Conservation (phyloP, 30 jellyfish, hydroid and myxozoan genomes). For the Morbakka virulenta region DNA sequence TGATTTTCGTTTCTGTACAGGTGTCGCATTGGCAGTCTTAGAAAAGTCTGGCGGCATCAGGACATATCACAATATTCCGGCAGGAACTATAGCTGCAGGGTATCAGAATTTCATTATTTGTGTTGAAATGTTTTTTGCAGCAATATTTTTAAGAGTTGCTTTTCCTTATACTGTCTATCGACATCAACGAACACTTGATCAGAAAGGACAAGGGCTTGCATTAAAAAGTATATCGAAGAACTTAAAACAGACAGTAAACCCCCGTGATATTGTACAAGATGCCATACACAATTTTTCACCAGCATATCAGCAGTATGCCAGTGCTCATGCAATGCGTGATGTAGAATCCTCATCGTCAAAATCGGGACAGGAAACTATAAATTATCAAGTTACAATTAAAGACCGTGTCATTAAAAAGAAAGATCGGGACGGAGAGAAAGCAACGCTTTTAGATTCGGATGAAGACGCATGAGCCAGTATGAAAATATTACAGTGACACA, state of each 20-base stretch:
- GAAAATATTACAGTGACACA: no score
- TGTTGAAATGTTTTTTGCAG: conserved; percentile 94
- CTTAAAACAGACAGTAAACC: conserved; percentile 84
- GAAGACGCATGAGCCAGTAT: conserved; percentile 37
- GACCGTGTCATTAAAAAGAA: conserved; percentile 32
- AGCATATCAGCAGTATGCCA: conserved; percentile 89
- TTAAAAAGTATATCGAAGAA: conserved; percentile 69
- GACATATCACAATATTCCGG: conserved; percentile 32
- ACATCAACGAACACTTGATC: conserved; percentile 61
- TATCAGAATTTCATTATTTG: conserved; percentile 89
- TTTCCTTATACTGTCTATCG: conserved; percentile 87
- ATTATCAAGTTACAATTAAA: conserved; percentile 80
- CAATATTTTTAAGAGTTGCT: conserved; percentile 76
- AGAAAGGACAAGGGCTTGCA: conserved; percentile 66
- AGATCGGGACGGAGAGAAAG: conserved; percentile 38
- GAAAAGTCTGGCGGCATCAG: conserved; percentile 81
- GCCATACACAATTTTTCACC: conserved; percentile 96
- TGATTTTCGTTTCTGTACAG: conserved; percentile 43
- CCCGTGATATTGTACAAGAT: conserved; percentile 88
- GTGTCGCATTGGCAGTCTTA: conserved; percentile 75
- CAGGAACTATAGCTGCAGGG: conserved; percentile 88
- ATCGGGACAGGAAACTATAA: conserved; percentile 59
- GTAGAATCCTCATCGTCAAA: conserved; percentile 45
- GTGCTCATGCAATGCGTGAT: conserved; percentile 61
- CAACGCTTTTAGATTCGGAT: conserved; percentile 53